phyloP scores from a whole-genome alignment of 2,113 vertebrate species.

The Pseudopipra pipra region DNA sequence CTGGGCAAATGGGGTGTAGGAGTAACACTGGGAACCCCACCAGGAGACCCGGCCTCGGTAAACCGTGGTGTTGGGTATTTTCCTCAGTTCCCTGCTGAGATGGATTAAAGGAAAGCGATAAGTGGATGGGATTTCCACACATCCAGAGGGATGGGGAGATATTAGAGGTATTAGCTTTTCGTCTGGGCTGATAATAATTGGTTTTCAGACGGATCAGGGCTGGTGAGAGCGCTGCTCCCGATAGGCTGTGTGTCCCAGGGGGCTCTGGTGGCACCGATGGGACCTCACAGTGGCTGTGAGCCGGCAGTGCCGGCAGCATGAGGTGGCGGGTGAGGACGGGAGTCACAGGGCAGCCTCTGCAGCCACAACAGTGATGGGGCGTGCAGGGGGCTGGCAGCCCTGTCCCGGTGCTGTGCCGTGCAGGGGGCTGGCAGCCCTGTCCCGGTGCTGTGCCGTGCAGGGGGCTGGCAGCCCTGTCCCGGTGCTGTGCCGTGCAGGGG shows the following conservation, averaged over 20 bases:
- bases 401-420: fast-evolving
- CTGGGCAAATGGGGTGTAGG: fast-evolving
- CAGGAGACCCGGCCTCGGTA: background rate
- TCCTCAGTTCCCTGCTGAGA: background rate
- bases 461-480: background rate
- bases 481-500: fast-evolving
- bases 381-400: background rate
- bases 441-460: fast-evolving
- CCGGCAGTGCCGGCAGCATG: fast-evolving
- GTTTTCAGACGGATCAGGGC: background rate
- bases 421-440: background rate
- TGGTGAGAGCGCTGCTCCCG: background rate
- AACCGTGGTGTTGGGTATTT: background rate
- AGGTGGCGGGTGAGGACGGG: fast-evolving
- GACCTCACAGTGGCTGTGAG: background rate
- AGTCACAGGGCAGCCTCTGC: background rate
- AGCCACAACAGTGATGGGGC: fast-evolving
- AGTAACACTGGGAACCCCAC: background rate
- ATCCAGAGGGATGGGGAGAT: slow-evolving; percentile 25
- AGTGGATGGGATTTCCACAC: slow-evolving; percentile 33
- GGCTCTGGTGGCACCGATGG: background rate
- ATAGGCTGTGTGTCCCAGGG: background rate
- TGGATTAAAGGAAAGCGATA: slow-evolving; percentile 53
- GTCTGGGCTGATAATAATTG: background rate
- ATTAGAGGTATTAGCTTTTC: slow-evolving; percentile 54